Evolutionary conservation across 2,797 vertebrate genomes (phyloP), one percentile per base, ranked within the genome.

Genomic region (Falco naumanni): DNA sequence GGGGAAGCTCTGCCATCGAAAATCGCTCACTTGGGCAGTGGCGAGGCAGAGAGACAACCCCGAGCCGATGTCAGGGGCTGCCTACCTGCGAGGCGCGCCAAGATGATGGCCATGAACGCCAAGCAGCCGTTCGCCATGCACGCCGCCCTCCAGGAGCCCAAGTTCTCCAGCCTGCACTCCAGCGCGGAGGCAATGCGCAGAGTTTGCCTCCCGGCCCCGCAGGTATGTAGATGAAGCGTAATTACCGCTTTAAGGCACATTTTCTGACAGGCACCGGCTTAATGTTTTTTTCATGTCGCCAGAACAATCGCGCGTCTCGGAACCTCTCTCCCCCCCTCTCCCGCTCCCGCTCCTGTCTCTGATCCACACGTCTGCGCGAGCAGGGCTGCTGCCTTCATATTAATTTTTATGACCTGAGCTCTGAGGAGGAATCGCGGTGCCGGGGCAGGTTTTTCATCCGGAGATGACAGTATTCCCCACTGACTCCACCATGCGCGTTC

Each of bases 351-450:
- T 34, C 34, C 34, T 34, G 34, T 34, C 96, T 94, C 97, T 76
- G 97, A 97, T 98, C 98, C 99, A 97, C 98, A 98, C 98, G 97
- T 98, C 98, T 99, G 97, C 98, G 98, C 97, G 98, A 98, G 98
- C 98, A 96, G 98, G 98, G 98, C 96, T 96, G 98, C 98, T 97
- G 98, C 98, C 98, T 98, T 98, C 98, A 98, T 98, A 99, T 99
- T 98, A 99, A 99, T 99, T 99, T 99, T 99, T 99, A 99, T 99
- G 99, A 99, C 98, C 98, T 98, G 98, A 97, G 99, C 98, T 99
- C 98, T 98, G 98, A 98, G 99, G 98, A 98, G 98, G 98, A 97
- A 98, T 98, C 97, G 98, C 98, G 95, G 98, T 97, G 98, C 98
- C 98, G 96, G 98, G 97, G 98, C 98, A 98, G 99, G 99, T 98